A percentile compares a stretch with the other conserved stretches of the same genome.
Conservation (phyloP, 2,888 invertebrate genomes). For the Toxonevra muliebris region DNA sequence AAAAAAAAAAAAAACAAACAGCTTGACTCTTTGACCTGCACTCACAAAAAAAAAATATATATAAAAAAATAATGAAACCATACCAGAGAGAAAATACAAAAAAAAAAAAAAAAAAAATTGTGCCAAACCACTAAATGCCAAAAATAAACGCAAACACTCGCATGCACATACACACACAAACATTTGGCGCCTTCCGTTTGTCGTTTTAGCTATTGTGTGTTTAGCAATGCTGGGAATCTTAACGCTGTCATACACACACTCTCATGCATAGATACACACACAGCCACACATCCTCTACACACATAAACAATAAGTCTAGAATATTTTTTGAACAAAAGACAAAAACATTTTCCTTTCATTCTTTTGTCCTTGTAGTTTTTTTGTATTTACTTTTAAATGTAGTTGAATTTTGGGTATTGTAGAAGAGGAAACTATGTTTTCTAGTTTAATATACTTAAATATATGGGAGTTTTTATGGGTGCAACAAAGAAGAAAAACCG, state of each 20-base stretch:
- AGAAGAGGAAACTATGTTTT: no score
- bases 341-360: no score
- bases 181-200: background rate
- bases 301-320: no score
- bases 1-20: background rate
- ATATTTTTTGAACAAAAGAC: no score
- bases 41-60: background rate
- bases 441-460: no score
- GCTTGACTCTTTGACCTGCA: background rate
- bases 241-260: background rate
- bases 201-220: constrained; percentile 10
- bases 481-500: no score
- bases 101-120: background rate
- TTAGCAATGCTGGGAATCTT: constrained; percentile 11
- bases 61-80: background rate
- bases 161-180: background rate
- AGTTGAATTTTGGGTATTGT: no score
- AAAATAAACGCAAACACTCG: background rate
- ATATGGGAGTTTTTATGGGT: no score
- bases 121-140: constrained; percentile 3
- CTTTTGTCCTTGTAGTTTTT: no score
- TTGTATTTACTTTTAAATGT: no score
- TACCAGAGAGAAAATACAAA: background rate
- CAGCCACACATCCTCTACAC: background rate
- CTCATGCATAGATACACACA: background rate